These are phyloP conservation scores for Picus viridis DNA, from an alignment of 2,797 vertebrate species.

Conservation along the genomic window DNA sequence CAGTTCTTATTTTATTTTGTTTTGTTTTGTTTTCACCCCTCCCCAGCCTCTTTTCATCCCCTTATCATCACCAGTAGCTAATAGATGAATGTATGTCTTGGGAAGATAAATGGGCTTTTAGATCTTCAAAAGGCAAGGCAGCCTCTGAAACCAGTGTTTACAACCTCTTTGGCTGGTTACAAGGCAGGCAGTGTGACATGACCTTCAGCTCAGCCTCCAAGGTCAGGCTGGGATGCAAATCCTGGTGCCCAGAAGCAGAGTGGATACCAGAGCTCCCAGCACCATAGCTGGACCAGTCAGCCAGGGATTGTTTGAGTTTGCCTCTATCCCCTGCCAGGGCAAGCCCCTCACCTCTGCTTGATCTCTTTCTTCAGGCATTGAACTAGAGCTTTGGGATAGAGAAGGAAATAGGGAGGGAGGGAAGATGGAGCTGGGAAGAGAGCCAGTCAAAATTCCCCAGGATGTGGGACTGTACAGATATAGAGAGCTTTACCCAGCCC, in stretches of 20 bases:
- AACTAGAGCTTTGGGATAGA: neutral
- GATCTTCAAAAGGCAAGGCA: slow-evolving; percentile 56
- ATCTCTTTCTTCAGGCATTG: neutral
- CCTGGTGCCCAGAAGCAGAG: neutral
- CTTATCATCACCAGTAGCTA: slow-evolving; percentile 33
- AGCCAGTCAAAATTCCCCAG: neutral
- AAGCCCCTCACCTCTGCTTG: neutral
- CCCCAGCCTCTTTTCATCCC: slow-evolving; percentile 23
- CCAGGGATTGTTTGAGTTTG: rapidly evolving
- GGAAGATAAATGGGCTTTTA: slow-evolving; percentile 64
- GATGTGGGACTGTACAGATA: neutral
- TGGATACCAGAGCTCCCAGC: neutral
- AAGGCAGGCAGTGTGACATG: neutral
- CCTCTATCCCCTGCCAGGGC: neutral
- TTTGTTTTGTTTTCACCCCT: neutral
- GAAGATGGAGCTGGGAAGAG: neutral
- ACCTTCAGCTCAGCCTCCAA: neutral
- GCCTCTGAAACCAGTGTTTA: slow-evolving; percentile 43
- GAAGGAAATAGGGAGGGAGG: neutral
- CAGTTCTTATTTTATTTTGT: neutral
- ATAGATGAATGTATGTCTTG: slow-evolving; percentile 51
- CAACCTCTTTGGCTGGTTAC: neutral
- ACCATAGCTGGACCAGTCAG: neutral
- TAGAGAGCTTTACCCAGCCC: neutral
- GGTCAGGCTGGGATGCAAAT: neutral